phyloP scores from a whole-genome alignment of 2,113 vertebrate species.

The Tragelaphus strepsiceros region DNA sequence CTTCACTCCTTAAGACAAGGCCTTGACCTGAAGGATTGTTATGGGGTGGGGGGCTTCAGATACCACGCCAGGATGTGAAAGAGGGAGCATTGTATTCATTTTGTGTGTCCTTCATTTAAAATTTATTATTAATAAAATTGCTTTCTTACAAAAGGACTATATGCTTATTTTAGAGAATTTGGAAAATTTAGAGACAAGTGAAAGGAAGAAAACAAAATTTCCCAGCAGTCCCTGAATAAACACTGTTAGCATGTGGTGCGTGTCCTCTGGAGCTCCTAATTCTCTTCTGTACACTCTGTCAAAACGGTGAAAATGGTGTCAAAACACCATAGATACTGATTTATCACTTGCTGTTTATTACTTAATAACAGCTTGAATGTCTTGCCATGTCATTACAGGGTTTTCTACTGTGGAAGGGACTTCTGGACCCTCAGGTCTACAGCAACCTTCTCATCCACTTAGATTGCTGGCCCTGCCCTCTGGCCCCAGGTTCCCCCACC shows the following conservation, averaged over 20 bases:
- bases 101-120: background rate
- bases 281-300: background rate
- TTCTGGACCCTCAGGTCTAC: fast-evolving
- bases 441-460: fast-evolving
- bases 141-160: background rate
- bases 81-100: background rate
- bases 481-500: background rate
- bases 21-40: background rate
- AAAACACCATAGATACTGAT: background rate
- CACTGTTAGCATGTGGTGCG: fast-evolving
- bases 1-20: too few relatives aligned
- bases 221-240: background rate
- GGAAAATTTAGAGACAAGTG: background rate
- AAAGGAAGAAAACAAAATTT: background rate
- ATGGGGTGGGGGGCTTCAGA: background rate
- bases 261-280: background rate
- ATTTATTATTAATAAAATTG: background rate
- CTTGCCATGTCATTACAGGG: background rate
- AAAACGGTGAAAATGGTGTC: background rate
- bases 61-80: fast-evolving
- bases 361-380: background rate
- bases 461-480: background rate
- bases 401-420: background rate
- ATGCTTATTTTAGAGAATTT: background rate
- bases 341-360: background rate